Base-by-base conservation (phyloP, 2,113 vertebrate species). In the Osmerus mordax region DNA sequence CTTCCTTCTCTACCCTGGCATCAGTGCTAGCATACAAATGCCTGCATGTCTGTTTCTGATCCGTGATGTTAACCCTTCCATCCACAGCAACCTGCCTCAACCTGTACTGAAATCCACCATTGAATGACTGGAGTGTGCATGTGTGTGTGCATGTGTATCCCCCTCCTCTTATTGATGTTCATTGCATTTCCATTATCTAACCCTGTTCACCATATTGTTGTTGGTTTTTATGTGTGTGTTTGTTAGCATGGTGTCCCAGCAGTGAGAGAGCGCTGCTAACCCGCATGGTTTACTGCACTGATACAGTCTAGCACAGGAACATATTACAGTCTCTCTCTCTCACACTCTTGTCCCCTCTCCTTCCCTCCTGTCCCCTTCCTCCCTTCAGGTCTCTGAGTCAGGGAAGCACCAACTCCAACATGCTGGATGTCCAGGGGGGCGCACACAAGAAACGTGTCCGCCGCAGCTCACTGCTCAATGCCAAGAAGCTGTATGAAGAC, bases 401-500 rank as follows among this genome's bases (percentile, higher is more conserved):
- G 88, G 97, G 97, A 89, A 99, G 97, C 91, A 98, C 96, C 14
- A 98, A 96, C 88, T 98, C 96, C 0, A 98, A 96, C 89, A 93
- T 98, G 95, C 86, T 98, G 75, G 97, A 99, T 13, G 93, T 98
- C 13, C 97, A 98, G 78, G 95, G 92, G 60, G 94, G 94, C 0
- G 94, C 91, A 21, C 97, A 98, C 81, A 98, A 98, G 83, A 98
- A 98, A 81, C 93, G 96, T 0, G 94, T 94, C 1, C 93, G 96
- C 0, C 95, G 97, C 78, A 98, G 96, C 88, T 99, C 97, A 0
- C 92, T 99, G 0, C 95, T 99, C 6, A 99, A 98, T 0, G 96
- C 96, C 65, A 99, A 98, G 91, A 98, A 98, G 81, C 91, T 99
- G 0, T 99, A 99, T 0, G 97, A 99, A 82, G 97, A 99, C 18